These are phyloP conservation scores for Neoarius graeffei DNA, from an alignment of 2,113 vertebrate genomes.

Conservation along the genomic window DNA sequence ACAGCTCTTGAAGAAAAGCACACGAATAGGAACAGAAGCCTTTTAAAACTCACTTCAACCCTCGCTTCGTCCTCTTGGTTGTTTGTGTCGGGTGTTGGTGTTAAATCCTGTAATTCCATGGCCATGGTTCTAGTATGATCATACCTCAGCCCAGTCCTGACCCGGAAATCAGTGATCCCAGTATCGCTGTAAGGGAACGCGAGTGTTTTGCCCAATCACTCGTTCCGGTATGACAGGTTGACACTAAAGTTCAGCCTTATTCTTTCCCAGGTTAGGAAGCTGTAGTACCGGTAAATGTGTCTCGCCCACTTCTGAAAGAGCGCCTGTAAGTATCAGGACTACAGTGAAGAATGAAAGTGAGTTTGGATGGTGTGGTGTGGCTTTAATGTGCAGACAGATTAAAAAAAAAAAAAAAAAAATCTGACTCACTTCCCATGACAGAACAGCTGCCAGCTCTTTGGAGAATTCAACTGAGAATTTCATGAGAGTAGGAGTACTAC, in stretches of 20 bases:
- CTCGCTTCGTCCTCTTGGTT: not conserved
- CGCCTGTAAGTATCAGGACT: not conserved
- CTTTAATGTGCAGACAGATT: not conserved
- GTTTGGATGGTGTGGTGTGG: not conserved
- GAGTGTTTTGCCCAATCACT: too few species aligned
- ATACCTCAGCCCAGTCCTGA: not conserved
- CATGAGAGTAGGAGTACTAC: too few species aligned
- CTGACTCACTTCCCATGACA: not conserved
- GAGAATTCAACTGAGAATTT: too few species aligned
- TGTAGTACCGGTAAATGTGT: too few species aligned
- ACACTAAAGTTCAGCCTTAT: too few species aligned
- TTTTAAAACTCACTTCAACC: slow-evolving; percentile 14
- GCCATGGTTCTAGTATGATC: slow-evolving; percentile 7
- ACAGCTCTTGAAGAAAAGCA: not conserved
- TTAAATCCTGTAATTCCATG: slow-evolving; percentile 21
- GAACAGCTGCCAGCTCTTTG: too few species aligned
- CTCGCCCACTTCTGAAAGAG: too few species aligned
- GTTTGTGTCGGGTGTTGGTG: slow-evolving; percentile 26
- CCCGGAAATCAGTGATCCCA: slow-evolving; percentile 45
- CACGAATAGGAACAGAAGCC: not conserved
- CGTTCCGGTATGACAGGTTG: not conserved
- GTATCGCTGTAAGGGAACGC: too few species aligned
- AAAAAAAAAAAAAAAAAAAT: not conserved
- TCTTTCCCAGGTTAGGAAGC: too few species aligned
- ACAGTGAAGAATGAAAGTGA: not conserved